Evolutionary conservation across 2,113 vertebrate genomes (phyloP).

Genomic region (Nettapus auritus): DNA sequence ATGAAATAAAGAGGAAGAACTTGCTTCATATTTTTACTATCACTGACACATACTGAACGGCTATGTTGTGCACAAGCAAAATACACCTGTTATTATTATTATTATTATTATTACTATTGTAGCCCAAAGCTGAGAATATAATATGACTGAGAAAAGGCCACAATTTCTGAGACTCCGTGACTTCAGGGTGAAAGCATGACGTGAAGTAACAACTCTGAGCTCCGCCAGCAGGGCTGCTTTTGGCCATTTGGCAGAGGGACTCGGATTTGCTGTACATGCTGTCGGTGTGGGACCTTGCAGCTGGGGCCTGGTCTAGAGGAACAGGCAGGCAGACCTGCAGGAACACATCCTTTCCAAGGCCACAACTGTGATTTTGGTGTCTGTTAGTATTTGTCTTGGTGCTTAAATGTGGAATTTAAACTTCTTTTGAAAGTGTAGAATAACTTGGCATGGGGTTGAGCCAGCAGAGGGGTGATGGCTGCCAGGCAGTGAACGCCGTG

Average conservation of each 20-base stretch:
- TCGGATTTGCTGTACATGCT: not conserved
- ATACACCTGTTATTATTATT: not conserved
- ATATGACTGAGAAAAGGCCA: not conserved
- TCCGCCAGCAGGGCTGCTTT: not conserved
- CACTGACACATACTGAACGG: not conserved
- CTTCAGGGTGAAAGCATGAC: not conserved
- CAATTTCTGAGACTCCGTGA: not conserved
- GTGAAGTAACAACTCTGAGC: not conserved
- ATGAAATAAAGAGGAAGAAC: not conserved
- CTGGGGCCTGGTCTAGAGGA: not conserved
- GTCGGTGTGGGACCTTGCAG: not conserved
- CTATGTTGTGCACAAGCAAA: not conserved
- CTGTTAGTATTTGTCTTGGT: not conserved
- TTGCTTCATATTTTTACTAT: not conserved
- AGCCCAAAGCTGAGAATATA: not conserved
- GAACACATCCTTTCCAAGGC: not conserved
- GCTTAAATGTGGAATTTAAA: not conserved
- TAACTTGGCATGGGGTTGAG: not conserved
- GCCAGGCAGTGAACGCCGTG: rapidly evolving
- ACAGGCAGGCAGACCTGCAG: not conserved
- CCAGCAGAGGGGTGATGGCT: not conserved
- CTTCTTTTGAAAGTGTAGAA: not conserved
- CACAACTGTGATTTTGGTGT: not conserved
- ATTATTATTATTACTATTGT: no score
- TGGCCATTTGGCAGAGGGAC: not conserved